Evolutionary conservation across 2,113 vertebrate genomes (phyloP), one percentile per base, ranked within the genome.

Genomic region (Thamnaconus septentrionalis): DNA sequence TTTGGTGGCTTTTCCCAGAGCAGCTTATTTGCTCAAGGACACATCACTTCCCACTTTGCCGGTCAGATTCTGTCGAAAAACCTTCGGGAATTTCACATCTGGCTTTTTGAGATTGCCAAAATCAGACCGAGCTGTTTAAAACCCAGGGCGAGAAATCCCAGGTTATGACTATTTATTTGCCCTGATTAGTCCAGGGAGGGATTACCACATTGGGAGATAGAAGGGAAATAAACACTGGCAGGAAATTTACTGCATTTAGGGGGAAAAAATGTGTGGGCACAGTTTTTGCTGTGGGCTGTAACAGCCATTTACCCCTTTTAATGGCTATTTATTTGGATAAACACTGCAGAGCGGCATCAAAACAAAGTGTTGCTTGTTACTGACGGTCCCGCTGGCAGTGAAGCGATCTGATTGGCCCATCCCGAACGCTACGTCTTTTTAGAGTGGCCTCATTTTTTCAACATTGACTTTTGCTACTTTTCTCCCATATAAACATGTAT

Each of bases 21-120:
- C 12, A 53, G 11, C 48, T 68, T 51, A 57, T 64, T 66, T 61
- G 39, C 49, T 65, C 56, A 61, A 61, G 61, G 65, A 64, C 69
- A 61, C 49, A 53, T 8, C 2, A 41, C n/a, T 5, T 50, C 46
- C 40, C 3, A 41, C 8, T 46, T 5, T 49, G 11, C 18, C 10
- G 11, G 54, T 66, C 41, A 59, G 44, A 53, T 56, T 72, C 56
- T 41, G 31, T 10, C 53, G 54, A 50, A 31, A 31, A 63, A 67
- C 58, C 52, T 64, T 7, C 50, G 63, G 40, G 50, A 64, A 45
- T 47, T 6, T 71, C 43, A 53, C 12, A 56, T 10, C 39, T 56
- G 31, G 49, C 61, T 55, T 18, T 46, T 56, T 53, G 7, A 64
- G 70, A 58, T 41, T 59, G 39, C 9, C 18, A 57, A 63, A 64